A percentile compares a stretch with the other conserved stretches of the same genome.
Evolutionary conservation across 1,140 invertebrate species (phyloP).

Genomic region (Eriosoma lanigerum): DNA sequence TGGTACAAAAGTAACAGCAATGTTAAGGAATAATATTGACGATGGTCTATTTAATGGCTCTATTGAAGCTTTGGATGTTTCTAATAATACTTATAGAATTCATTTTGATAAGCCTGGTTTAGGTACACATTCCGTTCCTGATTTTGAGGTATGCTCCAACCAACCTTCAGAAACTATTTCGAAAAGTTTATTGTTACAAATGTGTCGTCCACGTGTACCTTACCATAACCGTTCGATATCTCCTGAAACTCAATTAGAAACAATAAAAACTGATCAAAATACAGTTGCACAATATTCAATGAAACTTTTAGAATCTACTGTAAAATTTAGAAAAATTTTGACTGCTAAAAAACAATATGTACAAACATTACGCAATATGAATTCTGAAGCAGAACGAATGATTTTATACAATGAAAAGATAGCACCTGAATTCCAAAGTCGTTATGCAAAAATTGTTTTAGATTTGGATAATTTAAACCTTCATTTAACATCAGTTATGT

Average conservation of each 20-base stretch:
- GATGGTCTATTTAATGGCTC: slow-evolving; percentile 95
- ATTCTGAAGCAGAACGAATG: slow-evolving; percentile 84
- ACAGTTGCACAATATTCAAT: slow-evolving; percentile 46
- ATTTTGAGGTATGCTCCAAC: slow-evolving; percentile 94
- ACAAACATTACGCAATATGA: slow-evolving; percentile 80
- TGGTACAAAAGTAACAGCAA: slow-evolving; percentile 92
- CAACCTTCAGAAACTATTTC: slow-evolving; percentile 89
- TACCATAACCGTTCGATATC: slow-evolving; percentile 40
- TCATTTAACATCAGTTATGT: slow-evolving; percentile 72
- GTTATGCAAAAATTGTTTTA: slow-evolving; percentile 85
- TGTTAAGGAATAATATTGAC: slow-evolving; percentile 82
- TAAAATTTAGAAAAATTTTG: slow-evolving; percentile 81
- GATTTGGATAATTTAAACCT: slow-evolving; percentile 90
- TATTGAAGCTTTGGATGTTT: slow-evolving; percentile 96
- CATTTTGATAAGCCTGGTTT: slow-evolving; percentile 92
- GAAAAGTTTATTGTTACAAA: slow-evolving; percentile 79
- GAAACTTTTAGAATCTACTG: slow-evolving; percentile 54
- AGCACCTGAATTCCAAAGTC: slow-evolving; percentile 82
- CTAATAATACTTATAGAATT: slow-evolving; percentile 95
- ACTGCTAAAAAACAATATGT: slow-evolving; percentile 81
- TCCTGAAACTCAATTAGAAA: slow-evolving; percentile 44
- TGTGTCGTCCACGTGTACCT: slow-evolving; percentile 68
- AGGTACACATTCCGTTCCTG: slow-evolving; percentile 93
- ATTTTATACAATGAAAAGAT: slow-evolving; percentile 76
- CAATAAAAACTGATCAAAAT: slow-evolving; percentile 40